These are phyloP conservation scores for Plutomurus gul DNA, from an alignment of 1,140 invertebrate species.

Conservation along the genomic window DNA sequence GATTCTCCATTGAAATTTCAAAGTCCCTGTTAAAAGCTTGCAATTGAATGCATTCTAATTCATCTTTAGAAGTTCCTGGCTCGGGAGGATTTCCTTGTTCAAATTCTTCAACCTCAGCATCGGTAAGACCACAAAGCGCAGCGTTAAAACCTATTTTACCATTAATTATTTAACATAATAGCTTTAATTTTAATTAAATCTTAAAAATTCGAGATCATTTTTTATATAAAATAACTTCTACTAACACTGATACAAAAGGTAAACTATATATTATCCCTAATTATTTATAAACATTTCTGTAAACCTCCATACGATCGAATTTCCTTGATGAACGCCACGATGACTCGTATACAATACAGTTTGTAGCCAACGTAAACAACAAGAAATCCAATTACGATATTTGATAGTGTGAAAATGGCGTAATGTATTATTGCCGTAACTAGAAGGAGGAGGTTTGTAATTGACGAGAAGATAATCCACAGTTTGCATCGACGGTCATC, in stretches of 20 bases:
- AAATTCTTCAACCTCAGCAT: conserved; percentile 41
- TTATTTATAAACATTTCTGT: too few relatives aligned
- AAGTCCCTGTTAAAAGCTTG: conserved; percentile 37
- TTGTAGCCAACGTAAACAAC: not conserved
- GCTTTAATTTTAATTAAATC: too few relatives aligned
- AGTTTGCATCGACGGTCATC: not conserved
- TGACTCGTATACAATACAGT: conserved; percentile 22
- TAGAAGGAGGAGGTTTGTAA: not conserved
- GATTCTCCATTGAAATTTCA: conserved; percentile 10
- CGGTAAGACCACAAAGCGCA: not conserved
- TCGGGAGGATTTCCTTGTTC: conserved; percentile 33
- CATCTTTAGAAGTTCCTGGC: not conserved
- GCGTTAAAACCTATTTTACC: too few relatives aligned
- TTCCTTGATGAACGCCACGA: conserved; percentile 22
- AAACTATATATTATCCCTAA: too few relatives aligned
- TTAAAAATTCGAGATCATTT: too few relatives aligned
- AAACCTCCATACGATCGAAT: conserved; percentile 35
- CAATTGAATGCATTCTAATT: not conserved
- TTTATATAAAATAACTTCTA: too few relatives aligned
- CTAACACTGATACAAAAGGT: too few relatives aligned
- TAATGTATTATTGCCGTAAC: not conserved
- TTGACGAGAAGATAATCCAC: not conserved
- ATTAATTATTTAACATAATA: too few relatives aligned
- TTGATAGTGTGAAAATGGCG: not conserved
- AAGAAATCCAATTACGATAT: not conserved